Conservation (phyloP, 2,888 invertebrate genomes). For the Smittia sp. region DNA sequence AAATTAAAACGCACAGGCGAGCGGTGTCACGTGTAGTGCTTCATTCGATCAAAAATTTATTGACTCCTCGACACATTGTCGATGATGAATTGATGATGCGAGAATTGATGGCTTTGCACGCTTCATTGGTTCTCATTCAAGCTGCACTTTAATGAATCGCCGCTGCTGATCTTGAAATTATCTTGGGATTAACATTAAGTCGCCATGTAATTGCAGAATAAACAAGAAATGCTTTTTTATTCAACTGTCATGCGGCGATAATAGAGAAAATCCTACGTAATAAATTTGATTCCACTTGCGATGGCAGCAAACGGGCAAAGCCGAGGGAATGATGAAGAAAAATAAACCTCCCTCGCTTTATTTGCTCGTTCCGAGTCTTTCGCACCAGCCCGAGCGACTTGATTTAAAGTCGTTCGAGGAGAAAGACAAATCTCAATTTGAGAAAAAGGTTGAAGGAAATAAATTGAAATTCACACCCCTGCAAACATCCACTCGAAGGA, state of each 20-base stretch:
- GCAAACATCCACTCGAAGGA: not conserved
- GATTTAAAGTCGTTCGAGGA: conserved; percentile 1
- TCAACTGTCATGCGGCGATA: not conserved
- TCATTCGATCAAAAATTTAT: not conserved
- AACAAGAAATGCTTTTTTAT: not conserved
- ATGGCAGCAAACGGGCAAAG: too few relatives aligned
- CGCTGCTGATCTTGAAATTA: not conserved
- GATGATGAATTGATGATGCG: not conserved
- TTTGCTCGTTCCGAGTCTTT: not conserved
- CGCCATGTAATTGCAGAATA: not conserved
- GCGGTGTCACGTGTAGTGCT: not conserved
- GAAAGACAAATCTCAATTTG: conserved; percentile 29
- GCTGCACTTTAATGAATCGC: not conserved
- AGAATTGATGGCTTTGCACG: not conserved
- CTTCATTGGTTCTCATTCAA: not conserved
- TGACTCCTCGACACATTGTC: not conserved
- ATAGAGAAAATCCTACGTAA: conserved; percentile 3
- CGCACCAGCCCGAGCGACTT: not conserved
- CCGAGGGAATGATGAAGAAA: not conserved
- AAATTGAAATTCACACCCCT: conserved; percentile 39
- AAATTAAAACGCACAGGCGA: not conserved
- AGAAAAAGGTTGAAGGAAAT: conserved; percentile 30
- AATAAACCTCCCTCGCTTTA: not conserved
- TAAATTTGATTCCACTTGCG: not conserved
- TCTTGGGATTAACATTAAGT: not conserved